Base-by-base conservation (phyloP, 2,888 invertebrate species). In the Neoaliturus tenellus region DNA sequence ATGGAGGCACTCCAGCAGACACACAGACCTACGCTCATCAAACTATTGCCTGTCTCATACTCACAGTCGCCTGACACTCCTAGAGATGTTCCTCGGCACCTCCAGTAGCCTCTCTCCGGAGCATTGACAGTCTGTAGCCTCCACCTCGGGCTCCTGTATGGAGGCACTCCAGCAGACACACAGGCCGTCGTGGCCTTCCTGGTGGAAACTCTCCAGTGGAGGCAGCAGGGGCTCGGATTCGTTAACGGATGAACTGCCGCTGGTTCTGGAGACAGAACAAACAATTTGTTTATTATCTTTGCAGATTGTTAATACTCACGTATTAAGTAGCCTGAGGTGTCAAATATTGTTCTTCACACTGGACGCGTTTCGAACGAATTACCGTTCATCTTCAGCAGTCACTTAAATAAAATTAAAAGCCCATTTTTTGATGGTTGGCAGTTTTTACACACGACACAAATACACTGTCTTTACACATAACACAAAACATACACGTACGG, bases 71-170 rank as follows among this genome's bases (percentile, higher is more conserved):
- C 55, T 31, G 12, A 78, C 20, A n/a, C 4, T 51, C 0, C 20
- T 20, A 20, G 78, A 55, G 0, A 78, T 31, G 33, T 78, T 55
- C 55, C 10, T 35, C 1, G 78, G 78, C 0, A 78, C 14, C 3
- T 51, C 78, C 2, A 28, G 3, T 8, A 78, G 78, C 23, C 14
- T 31, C 3, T 51, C 55, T 2, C 78, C 78, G 25, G 78, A 78
- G 33, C 78, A 78, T 17, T 55, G 78, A n/a, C 78, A 78, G 23
- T 78, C 78, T 8, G 55, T 48, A 3, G 78, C 20, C n/a, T 78
- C 75, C 51, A 41, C n/a, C 3, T 75, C 25, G n/a, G 55, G 35
- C 8, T 55, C 55, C 33, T 48, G 6, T 28, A 51, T 48, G 17
- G 75, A 20, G 28, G 39, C 78, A 17, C 33, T 75, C 75, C 75